Base-by-base conservation (phyloP, 1,140 invertebrate genomes). In the Sitophilus oryzae region DNA sequence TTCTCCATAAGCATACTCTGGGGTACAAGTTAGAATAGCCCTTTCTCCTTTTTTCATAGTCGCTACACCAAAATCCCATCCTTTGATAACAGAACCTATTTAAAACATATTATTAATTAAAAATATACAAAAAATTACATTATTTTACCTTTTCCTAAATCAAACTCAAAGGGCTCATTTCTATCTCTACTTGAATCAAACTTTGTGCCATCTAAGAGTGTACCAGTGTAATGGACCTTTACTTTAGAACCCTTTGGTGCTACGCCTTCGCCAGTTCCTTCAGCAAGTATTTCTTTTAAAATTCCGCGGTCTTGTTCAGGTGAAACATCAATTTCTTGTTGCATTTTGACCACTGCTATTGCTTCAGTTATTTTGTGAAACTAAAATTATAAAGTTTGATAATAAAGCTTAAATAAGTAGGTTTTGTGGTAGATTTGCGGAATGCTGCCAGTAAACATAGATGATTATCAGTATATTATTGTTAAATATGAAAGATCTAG, bases 21-120 rank as follows among this genome's bases (percentile, higher is more conserved):
- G 78, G 56, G 82, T 82, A 75, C 93, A 96, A 1, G 83, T 91
- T n/a, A 99, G 72, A 22, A 83, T 74, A 35, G 87, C 84, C 22
- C 87, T 72, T 74, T 98, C 95, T 0, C 91, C 91, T 64, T 86
- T 87, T 73, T 89, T 92, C 96, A 99, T 98, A 0, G 88, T 90
- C 0, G 88, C 85, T 4, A 98, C 85, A 44, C 92, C 95, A 59
- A 92, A 81, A 67, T 98, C 95, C 89, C 95, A 98, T 74, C 83
- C 94, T 79, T 93, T 93, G 52, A 99, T 96, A 0, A 96, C 91
- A 62, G 72, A 71, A 2, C 81, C 85, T 86, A 56, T 6, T 63
- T 66, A 45, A 58, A 46, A 51, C 60, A 51, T 42, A 42, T 9
- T 18, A 19, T 16, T 42, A 14, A 16, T 14, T 42, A 6, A 40